phyloP scores from a whole-genome alignment of 2,888 invertebrate species.

The Acleris holmiana region DNA sequence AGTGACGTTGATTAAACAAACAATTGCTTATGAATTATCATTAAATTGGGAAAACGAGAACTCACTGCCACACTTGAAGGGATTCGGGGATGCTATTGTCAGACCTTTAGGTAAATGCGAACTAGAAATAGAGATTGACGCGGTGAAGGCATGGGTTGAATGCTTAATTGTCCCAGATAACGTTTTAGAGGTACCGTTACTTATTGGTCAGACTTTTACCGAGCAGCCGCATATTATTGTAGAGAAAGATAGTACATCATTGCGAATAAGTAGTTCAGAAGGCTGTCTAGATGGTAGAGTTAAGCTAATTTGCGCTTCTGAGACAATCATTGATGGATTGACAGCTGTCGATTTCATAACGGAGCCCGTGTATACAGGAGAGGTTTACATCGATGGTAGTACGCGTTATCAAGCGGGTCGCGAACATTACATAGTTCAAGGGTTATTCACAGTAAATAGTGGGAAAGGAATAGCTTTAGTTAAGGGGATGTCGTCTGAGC shows the following conservation, averaged over 20 bases:
- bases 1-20: conserved; percentile 12
- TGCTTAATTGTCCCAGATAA: conserved; percentile 29
- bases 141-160: conserved; percentile 10
- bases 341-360: conserved; percentile 11
- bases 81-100: conserved; percentile 33
- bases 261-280: conserved; percentile 14
- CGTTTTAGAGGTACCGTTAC: conserved; percentile 19
- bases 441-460: conserved; percentile 9
- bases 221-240: conserved; percentile 31
- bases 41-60: neutral
- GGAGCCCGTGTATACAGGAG: conserved; percentile 13
- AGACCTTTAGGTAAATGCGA: conserved; percentile 12
- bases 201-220: conserved; percentile 34
- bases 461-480: conserved; percentile 8
- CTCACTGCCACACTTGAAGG: conserved; percentile 12
- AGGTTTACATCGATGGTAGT: conserved; percentile 23
- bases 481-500: neutral
- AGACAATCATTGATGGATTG: conserved; percentile 1
- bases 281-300: conserved; percentile 2
- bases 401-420: conserved; percentile 19
- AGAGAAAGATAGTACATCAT: conserved; percentile 18
- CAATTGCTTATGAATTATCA: neutral
- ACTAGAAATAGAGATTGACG: conserved; percentile 20
- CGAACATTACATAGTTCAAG: conserved; percentile 23
- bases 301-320: conserved; percentile 21